Conservation (phyloP, 2,113 vertebrate genomes). For the Syngnathus scovelli region DNA sequence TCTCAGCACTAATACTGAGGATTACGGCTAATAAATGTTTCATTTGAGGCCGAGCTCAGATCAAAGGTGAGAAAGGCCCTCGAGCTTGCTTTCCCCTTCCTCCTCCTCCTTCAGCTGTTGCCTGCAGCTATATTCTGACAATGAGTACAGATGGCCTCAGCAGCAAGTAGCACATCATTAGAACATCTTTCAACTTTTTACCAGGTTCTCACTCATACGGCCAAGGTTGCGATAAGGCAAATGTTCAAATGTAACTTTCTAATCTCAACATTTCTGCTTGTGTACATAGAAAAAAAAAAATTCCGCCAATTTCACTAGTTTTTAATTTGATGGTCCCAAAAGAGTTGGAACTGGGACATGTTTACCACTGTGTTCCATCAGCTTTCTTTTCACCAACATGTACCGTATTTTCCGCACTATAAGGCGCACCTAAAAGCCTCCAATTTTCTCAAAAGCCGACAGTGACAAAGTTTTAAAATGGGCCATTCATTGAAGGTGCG, state of each 20-base stretch:
- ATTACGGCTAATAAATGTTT: slow-evolving; percentile 66
- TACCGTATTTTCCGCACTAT: too few relatives aligned
- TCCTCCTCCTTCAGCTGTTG: slow-evolving; percentile 55
- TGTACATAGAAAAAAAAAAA: too few relatives aligned
- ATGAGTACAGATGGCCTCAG: slow-evolving; percentile 56
- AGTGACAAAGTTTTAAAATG: too few relatives aligned
- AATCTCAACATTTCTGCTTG: not conserved
- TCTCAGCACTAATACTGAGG: slow-evolving; percentile 39
- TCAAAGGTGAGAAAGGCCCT: slow-evolving; percentile 50
- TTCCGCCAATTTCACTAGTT: too few relatives aligned
- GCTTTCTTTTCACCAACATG: too few relatives aligned
- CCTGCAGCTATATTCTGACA: slow-evolving; percentile 64
- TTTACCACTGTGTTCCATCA: too few relatives aligned
- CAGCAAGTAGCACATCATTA: slow-evolving; percentile 66
- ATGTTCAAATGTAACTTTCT: not conserved
- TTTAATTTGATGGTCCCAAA: too few relatives aligned
- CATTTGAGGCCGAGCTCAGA: slow-evolving; percentile 39
- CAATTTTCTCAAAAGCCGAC: too few relatives aligned
- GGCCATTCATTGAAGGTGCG: too few relatives aligned
- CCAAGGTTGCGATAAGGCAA: slow-evolving; percentile 33
- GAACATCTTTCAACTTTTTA: slow-evolving; percentile 65
- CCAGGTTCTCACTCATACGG: slow-evolving; percentile 61
- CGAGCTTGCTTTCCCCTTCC: slow-evolving; percentile 18
- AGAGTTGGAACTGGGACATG: too few relatives aligned
- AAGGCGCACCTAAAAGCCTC: too few relatives aligned